These are phyloP conservation scores for Typhlichthys eigenmanni DNA, from an alignment of 2,797 vertebrate genomes.

Conservation along the genomic window DNA sequence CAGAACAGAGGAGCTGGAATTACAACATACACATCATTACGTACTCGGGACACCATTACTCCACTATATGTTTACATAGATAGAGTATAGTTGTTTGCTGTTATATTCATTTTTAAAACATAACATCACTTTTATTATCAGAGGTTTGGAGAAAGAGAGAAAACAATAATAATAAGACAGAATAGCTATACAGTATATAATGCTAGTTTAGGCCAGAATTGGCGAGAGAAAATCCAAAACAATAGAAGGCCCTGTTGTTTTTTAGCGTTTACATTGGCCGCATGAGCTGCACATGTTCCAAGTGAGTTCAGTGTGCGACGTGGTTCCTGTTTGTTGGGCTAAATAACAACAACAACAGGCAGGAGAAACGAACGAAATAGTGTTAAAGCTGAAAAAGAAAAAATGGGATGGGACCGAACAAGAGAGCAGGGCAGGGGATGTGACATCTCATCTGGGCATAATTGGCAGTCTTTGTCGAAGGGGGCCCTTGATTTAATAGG, in stretches of 20 bases:
- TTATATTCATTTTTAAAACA: too few species aligned
- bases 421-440: conserved; percentile 34
- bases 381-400: conserved; percentile 46
- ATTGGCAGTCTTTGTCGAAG: conserved; percentile 77
- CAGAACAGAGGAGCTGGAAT: too few species aligned
- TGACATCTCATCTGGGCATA: conserved; percentile 65
- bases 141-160: not conserved
- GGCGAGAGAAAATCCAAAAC: conserved; percentile 28
- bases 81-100: too few species aligned
- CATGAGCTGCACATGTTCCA: conserved; percentile 45
- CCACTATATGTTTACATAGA: too few species aligned
- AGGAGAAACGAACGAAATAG: conserved; percentile 33
- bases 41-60: too few species aligned
- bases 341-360: conserved; percentile 45
- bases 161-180: conserved; percentile 39
- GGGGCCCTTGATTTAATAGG: conserved; percentile 79
- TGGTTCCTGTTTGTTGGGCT: conserved; percentile 65
- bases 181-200: conserved; percentile 42
- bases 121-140: too few species aligned
- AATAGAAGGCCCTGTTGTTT: conserved; percentile 30
- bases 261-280: conserved; percentile 46
- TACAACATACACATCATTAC: too few species aligned
- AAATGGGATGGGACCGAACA: conserved; percentile 30
- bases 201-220: conserved; percentile 44
- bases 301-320: conserved; percentile 56